Base-by-base conservation (phyloP, 2,888 invertebrate genomes). In the Lasioglossum morio region DNA sequence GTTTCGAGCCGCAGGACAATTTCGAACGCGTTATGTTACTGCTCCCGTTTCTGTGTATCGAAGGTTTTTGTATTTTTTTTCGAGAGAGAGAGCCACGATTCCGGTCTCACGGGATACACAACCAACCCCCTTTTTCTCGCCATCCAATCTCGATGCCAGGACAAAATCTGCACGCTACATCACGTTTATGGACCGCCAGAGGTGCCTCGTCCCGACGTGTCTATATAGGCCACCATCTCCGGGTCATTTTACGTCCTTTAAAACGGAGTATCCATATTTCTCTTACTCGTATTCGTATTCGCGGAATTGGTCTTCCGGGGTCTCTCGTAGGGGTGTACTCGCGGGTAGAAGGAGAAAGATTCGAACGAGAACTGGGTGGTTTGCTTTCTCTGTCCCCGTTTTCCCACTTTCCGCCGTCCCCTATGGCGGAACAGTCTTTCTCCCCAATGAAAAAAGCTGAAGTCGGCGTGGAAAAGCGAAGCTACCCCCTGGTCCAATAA, bases 261-360 rank as follows among this genome's bases (percentile, higher is more conserved):
- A 93, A 93, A 87, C 87, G 92, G 87, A 93, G 86, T 93, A 93
- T 94, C 92, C 93, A 94, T 93, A 94, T 94, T 94, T 94, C 91
- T 92, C 90, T 79, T 84, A 85, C 90, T 87, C 90, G 89, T 90
- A 89, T 91, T 86, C 90, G 89, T 92, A 92, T 53, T 93, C 90
- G 89, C 86, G 86, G 89, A 93, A 94, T 93, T 93, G 94, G 93
- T 92, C 92, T 93, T 93, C 91, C 91, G 93, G 92, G 93, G 90
- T 88, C 84, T 92, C 84, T 73, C 10, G n/a, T 30, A 76, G 77
- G 77, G 78, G 79, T 70, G 46, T 72, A 43, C 14, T 66, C 66
- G 34, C 63, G 82, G 75, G 63, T 72, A 12, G 72, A 72, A 53
- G 73, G 72, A 66, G 19, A 19, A 30, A 10, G 34, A 30, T 14